A percentile compares a stretch with the other conserved stretches of the same genome.
Conservation (phyloP, 30 jellyfish, hydroid and myxozoan genomes). For the Pseudorhiza aurosa region DNA sequence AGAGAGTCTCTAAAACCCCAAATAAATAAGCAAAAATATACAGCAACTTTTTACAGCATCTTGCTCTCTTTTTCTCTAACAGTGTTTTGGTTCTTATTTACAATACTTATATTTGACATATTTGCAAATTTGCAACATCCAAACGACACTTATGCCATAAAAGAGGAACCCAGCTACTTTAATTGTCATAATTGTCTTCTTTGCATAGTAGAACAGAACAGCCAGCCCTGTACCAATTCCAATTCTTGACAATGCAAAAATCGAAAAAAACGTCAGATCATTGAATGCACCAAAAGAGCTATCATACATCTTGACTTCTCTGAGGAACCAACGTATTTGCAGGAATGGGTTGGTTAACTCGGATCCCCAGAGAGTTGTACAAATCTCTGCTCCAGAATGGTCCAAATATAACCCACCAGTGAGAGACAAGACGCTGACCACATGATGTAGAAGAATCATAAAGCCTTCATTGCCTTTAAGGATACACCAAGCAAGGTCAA, state of each 20-base stretch:
- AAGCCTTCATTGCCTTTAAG: conserved; percentile 88
- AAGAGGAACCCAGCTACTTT: conserved; percentile 80
- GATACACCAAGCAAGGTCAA: conserved; percentile 86
- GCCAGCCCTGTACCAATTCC: conserved; percentile 80
- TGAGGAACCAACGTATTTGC: conserved; percentile 89
- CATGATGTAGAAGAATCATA: conserved; percentile 84
- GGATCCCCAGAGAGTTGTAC: conserved; percentile 90
- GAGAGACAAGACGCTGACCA: conserved; percentile 77
- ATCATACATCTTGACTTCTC: conserved; percentile 54
- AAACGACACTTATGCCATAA: conserved; percentile 65
- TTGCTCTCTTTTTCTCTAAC: too few relatives aligned
- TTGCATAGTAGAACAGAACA: conserved; percentile 34
- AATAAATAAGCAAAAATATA: too few relatives aligned
- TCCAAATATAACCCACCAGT: conserved; percentile 68
- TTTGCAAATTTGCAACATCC: conserved; percentile 74
- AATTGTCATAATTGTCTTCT: conserved; percentile 52
- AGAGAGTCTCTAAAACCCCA: too few relatives aligned
- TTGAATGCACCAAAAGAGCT: conserved; percentile 67
- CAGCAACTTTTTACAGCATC: too few relatives aligned
- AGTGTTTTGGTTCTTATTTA: background rate
- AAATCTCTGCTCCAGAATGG: conserved; percentile 87
- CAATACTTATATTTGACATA: conserved; percentile 51
- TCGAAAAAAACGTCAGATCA: conserved; percentile 69
- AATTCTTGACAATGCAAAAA: conserved; percentile 68
- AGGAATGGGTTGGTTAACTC: conserved; percentile 91